Base-by-base conservation (phyloP, 2,888 invertebrate species). In the Aplocera efformata region DNA sequence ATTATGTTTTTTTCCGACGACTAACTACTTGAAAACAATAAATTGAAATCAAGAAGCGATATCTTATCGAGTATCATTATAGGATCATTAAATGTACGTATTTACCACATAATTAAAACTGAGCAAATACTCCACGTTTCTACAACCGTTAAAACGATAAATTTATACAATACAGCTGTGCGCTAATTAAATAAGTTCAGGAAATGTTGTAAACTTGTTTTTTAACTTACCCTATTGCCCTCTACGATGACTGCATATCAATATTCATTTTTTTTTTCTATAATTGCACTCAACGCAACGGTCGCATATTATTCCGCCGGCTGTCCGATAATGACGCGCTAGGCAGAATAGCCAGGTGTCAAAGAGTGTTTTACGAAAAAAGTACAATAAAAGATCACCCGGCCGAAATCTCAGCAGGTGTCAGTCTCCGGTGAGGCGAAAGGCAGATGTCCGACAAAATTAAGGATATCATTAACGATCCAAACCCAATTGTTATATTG, bases 381-480 rank as follows among this genome's bases (percentile, higher is more conserved):
- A 60, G 66, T 68, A 75, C 77, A 17, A 79, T 68, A 75, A 77
- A 17, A 79, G 78, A 72, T 60, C 60, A 49, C 68, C 69, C 64
- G 67, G 60, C 71, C 78, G 81, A 83, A 85, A 85, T 85, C 86
- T 68, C 67, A 79, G 84, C 85, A 86, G 85, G 83, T 85, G 85
- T 58, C 58, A 52, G 61, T 63, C 57, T 35, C 64, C 73, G 75
- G 74, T 75, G 76, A 77, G 73, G 74, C 79, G 72, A 77, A 77
- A 76, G 70, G 78, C 85, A 84, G 85, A 83, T 85, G 85, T 63
- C 58, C 53, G 51, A 70, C 56, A 54, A 68, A 69, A 75, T 75
- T 72, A 67, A 53, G 58, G 54, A 60, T 57, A 50, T 48, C 60
- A 63, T 69, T 64, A 67, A 59, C 41, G 44, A 50, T 51, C 26